Conservation (phyloP, 1,140 invertebrate species). For the Drosophila watanabei region DNA sequence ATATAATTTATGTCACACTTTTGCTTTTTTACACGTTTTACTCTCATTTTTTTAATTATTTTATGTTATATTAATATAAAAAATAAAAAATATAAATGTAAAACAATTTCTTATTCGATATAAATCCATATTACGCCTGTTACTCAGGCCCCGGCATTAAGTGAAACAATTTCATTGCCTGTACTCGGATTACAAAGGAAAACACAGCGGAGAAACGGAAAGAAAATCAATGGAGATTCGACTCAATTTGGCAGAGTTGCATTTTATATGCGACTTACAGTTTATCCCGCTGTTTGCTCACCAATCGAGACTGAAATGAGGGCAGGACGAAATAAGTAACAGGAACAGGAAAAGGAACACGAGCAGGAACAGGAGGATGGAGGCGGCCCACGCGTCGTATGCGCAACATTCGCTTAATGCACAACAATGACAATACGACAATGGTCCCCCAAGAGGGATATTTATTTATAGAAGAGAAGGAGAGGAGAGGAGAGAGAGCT, state of each 20-base stretch:
- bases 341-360: background rate
- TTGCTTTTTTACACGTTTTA: too few relatives aligned
- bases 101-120: too few relatives aligned
- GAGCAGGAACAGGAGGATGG: too few relatives aligned
- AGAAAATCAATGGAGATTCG: conserved; percentile 29
- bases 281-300: conserved; percentile 39
- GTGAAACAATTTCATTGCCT: conserved; percentile 46
- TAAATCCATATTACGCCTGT: too few relatives aligned
- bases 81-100: too few relatives aligned
- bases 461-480: conserved; percentile 49
- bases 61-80: too few relatives aligned
- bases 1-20: too few relatives aligned
- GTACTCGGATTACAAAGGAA: conserved; percentile 63
- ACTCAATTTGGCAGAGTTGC: conserved; percentile 47
- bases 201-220: conserved; percentile 3
- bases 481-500: background rate
- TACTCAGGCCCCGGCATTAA: conserved; percentile 10
- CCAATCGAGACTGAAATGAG: conserved; percentile 32
- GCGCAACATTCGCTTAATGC: conserved; percentile 45
- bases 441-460: conserved; percentile 25
- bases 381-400: conserved; percentile 32
- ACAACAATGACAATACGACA: conserved; percentile 47
- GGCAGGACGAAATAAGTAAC: background rate
- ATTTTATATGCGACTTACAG: conserved; percentile 41
- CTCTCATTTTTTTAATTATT: too few relatives aligned